Percentiles rank a stretch among this genome's conserved stretches.
phyloP scores from a whole-genome alignment of 2,113 vertebrate species.

The Sitta europaea region DNA sequence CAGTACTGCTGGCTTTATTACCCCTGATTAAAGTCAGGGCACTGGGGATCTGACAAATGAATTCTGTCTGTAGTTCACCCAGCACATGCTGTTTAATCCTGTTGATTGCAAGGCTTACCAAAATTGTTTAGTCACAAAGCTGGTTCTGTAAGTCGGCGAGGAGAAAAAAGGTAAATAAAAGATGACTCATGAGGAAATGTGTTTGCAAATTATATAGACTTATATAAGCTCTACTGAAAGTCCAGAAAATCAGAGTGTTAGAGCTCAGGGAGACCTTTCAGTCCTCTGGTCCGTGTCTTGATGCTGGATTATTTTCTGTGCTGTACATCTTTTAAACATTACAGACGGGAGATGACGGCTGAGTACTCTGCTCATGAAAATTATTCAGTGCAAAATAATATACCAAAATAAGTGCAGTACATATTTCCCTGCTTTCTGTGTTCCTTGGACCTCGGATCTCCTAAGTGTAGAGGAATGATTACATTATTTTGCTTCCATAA shows the following conservation, averaged over 20 bases:
- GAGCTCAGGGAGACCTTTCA: not conserved
- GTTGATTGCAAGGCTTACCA: conserved; percentile 49
- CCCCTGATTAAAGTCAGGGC: conserved; percentile 46
- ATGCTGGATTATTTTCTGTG: not conserved
- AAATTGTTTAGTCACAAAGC: conserved; percentile 55
- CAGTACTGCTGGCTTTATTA: conserved; percentile 47
- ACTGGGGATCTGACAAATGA: conserved; percentile 55
- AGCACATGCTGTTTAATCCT: conserved; percentile 37
- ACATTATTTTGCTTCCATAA: not conserved
- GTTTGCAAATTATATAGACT: not conserved
- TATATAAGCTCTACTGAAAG: not conserved
- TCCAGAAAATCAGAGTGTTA: not conserved
- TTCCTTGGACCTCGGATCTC: not conserved
- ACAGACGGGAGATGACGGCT: not conserved
- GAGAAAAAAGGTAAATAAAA: conserved; percentile 48
- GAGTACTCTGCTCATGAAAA: not conserved
- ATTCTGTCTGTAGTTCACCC: conserved; percentile 50
- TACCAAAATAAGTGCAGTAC: not conserved
- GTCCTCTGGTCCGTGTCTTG: not conserved
- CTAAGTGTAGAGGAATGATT: not conserved
- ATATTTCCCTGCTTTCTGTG: not conserved
- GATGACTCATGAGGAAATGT: conserved; percentile 17
- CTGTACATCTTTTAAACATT: not conserved
- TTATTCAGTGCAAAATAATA: not conserved
- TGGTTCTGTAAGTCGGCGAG: not conserved